Base-by-base conservation (phyloP, 92 coral and sea anemone species). In the Pocillopora meandrina region DNA sequence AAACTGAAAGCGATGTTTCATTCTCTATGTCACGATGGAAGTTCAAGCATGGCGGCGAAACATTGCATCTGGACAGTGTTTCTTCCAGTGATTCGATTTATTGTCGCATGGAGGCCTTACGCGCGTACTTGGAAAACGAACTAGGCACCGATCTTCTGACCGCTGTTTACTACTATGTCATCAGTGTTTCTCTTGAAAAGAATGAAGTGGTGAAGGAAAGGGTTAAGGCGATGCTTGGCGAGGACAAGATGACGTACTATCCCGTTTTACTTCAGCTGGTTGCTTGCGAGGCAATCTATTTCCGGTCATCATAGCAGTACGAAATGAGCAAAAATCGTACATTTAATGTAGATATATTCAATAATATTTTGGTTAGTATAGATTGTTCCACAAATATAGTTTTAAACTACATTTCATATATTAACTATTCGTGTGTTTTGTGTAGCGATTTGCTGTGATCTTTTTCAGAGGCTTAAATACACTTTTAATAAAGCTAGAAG, bases 261-360 rank as follows among this genome's bases (percentile, higher is more conserved):
- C 96, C 98, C 3, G 79, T 95, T n/a, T 83, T 95, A 23, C 77
- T 84, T 57, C 98, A 95, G 65, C 88, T 92, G 12, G 86, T 92
- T 52, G 90, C 91, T 4, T 94, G 89, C 61, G 98, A 95, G 75
- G 86, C 93, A 35, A 86, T 74, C 21, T 73, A 72, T 49, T 68
- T 68, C 75, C 76, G 70, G 20, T 63, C 36, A 78, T 12, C 20
- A 33, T 33, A 2, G 16, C 21, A 59, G 17, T 23, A 3, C 31
- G 21, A 75, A 56, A 34, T 26, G 12, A 56, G 33, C 4, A 57
- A 20, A 23, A 55, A 2, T 14, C 58, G 4, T 8, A 20, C 4
- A 73, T 5, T 49, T 73, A 20, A 65, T 42, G 4, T 3, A 42
- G 52, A 42, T 42, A 42, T 42, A 2, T 42, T 42, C 52, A 42